Conservation (phyloP, 2,113 vertebrate genomes). For the Proterorhinus semilunaris region DNA sequence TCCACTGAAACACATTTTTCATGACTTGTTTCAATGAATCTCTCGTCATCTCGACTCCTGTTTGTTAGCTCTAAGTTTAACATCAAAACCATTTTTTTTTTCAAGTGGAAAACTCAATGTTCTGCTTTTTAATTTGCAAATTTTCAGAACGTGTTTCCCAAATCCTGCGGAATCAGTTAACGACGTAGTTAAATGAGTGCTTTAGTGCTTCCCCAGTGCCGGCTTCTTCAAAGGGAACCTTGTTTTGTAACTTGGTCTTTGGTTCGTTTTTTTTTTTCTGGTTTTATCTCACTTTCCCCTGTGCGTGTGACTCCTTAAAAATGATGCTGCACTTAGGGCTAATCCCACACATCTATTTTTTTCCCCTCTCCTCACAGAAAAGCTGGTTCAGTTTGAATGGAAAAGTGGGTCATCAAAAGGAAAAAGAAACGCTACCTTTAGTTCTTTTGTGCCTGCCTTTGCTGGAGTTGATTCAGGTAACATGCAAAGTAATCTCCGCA, state of each 20-base stretch:
- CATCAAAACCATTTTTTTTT: constrained; percentile 13
- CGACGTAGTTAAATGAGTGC: constrained; percentile 41
- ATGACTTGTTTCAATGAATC: background rate
- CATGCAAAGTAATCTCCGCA: constrained; percentile 16
- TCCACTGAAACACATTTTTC: no score
- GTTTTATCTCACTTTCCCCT: constrained; percentile 41
- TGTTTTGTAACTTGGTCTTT: constrained; percentile 28
- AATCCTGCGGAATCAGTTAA: constrained; percentile 44
- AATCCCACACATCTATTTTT: constrained; percentile 53
- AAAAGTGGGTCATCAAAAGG: constrained; percentile 7
- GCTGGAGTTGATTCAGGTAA: background rate
- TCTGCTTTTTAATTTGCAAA: constrained; percentile 28
- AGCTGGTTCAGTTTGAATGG: constrained; percentile 33
- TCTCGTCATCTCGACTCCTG: constrained; percentile 22
- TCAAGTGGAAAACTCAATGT: constrained; percentile 5
- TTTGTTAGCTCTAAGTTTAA: constrained; percentile 2
- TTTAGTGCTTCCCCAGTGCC: constrained; percentile 26
- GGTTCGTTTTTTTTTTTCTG: constrained; percentile 36
- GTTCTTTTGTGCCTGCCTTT: background rate
- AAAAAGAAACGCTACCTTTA: background rate
- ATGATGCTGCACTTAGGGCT: constrained; percentile 48
- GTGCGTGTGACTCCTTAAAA: constrained; percentile 29
- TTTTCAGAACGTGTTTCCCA: constrained; percentile 16
- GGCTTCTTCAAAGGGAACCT: constrained; percentile 31
- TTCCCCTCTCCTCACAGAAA: constrained; percentile 32